Conservation (phyloP, 2,888 invertebrate genomes). For the Cataglyphis rosenhaueri region DNA sequence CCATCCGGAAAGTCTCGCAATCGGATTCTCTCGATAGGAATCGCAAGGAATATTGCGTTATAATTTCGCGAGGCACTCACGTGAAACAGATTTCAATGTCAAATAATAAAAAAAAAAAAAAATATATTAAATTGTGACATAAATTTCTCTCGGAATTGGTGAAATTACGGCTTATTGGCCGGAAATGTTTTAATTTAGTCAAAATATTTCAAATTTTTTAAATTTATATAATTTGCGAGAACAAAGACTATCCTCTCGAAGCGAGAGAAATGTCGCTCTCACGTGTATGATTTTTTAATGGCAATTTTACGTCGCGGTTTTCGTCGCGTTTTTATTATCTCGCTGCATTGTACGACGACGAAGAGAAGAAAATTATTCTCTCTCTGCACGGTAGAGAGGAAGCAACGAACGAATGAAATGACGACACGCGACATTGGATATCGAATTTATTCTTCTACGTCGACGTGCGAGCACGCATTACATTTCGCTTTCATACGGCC, state of each 20-base stretch:
- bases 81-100: neutral
- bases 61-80: neutral
- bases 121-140: neutral
- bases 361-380: slow-evolving; percentile 30
- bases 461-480: slow-evolving; percentile 12
- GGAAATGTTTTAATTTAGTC: neutral
- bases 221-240: neutral
- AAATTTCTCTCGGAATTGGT: neutral
- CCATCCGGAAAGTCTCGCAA: neutral
- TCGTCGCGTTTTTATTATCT: slow-evolving; percentile 31
- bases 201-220: neutral
- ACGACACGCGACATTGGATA: slow-evolving; percentile 33
- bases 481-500: slow-evolving; percentile 28
- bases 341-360: slow-evolving; percentile 14
- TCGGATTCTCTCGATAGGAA: neutral
- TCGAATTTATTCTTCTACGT: slow-evolving; percentile 37
- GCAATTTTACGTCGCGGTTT: slow-evolving; percentile 8
- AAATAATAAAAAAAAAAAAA: neutral
- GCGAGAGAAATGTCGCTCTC: neutral
- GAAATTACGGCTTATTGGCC: neutral
- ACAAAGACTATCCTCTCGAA: neutral
- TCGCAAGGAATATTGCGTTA: neutral
- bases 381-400: slow-evolving; percentile 8
- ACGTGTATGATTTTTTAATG: slow-evolving; percentile 4
- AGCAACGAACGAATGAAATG: slow-evolving; percentile 34